Conservation (phyloP, 2,888 invertebrate genomes). For the Blastobasis lacticolella region DNA sequence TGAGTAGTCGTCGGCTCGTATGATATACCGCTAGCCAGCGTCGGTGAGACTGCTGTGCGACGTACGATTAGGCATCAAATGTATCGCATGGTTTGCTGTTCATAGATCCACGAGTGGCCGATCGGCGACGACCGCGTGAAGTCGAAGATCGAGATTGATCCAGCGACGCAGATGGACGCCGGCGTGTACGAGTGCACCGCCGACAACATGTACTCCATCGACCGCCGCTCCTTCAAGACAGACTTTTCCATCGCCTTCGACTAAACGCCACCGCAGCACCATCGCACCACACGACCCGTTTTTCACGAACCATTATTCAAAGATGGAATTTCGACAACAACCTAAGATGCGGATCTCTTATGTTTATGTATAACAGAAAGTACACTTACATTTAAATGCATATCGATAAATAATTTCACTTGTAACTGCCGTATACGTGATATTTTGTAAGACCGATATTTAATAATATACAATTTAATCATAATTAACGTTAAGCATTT, state of each 20-base stretch:
- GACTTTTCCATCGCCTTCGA: constrained; percentile 94
- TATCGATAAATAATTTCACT: too few relatives aligned
- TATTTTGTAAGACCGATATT: too few relatives aligned
- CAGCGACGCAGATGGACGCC: constrained; percentile 96
- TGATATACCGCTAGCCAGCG: too few relatives aligned
- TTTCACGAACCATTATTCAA: too few relatives aligned
- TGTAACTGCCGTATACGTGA: too few relatives aligned
- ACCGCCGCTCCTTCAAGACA: constrained; percentile 92
- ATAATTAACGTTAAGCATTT: too few relatives aligned
- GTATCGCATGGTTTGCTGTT: constrained; percentile 82
- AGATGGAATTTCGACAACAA: too few relatives aligned
- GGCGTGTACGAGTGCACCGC: constrained; percentile 96
- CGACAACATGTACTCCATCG: constrained; percentile 94
- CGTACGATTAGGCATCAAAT: constrained; percentile 92
- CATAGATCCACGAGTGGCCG: constrained; percentile 91
- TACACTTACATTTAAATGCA: too few relatives aligned
- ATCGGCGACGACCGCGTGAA: constrained; percentile 88
- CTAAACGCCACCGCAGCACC: constrained; percentile 43
- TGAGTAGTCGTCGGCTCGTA: constrained; percentile 52
- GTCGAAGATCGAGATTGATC: constrained; percentile 95
- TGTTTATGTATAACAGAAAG: too few relatives aligned
- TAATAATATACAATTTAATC: too few relatives aligned
- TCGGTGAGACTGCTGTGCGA: constrained; percentile 54
- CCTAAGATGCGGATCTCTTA: too few relatives aligned
- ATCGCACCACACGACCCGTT: too few relatives aligned